These are phyloP conservation scores for Tinea trinotella DNA, from an alignment of 2,888 invertebrate species.

Conservation along the genomic window DNA sequence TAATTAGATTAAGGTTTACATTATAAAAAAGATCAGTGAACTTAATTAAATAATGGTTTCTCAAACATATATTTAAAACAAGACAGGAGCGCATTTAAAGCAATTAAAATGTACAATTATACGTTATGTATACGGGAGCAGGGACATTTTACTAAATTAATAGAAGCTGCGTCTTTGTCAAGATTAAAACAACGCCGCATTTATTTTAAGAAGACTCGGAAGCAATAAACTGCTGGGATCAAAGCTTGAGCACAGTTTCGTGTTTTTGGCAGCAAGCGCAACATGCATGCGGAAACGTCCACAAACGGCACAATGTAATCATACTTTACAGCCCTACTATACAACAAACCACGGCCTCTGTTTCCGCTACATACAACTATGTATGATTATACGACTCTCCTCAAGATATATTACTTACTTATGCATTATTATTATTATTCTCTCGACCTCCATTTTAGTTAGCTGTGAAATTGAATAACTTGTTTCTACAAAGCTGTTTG, in stretches of 20 bases:
- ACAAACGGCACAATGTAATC: conserved; percentile 35
- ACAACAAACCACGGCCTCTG: conserved; percentile 8
- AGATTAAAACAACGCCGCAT: conserved; percentile 15
- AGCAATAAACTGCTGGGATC: conserved; percentile 17
- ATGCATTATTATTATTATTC: not conserved
- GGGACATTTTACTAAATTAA: not conserved
- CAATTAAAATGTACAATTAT: not conserved
- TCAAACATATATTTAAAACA: too few relatives aligned
- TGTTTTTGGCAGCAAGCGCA: conserved; percentile 45
- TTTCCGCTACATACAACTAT: conserved; percentile 2
- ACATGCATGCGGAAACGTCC: conserved; percentile 41
- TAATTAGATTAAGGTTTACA: too few relatives aligned
- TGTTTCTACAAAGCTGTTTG: not conserved
- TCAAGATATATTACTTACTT: not conserved
- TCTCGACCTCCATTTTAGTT: not conserved
- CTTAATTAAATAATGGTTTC: too few relatives aligned
- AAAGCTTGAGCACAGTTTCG: conserved; percentile 34
- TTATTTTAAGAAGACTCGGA: conserved; percentile 18
- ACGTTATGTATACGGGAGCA: not conserved
- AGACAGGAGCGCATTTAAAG: too few relatives aligned
- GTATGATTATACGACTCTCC: not conserved
- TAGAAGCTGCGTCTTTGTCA: conserved; percentile 8
- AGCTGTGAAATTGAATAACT: not conserved
- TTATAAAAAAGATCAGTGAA: too few relatives aligned
- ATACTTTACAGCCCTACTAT: conserved; percentile 29